Percentiles rank a stretch among this genome's conserved stretches.
Conservation (phyloP, 1,140 invertebrate species). For the Papilio dardanus region DNA sequence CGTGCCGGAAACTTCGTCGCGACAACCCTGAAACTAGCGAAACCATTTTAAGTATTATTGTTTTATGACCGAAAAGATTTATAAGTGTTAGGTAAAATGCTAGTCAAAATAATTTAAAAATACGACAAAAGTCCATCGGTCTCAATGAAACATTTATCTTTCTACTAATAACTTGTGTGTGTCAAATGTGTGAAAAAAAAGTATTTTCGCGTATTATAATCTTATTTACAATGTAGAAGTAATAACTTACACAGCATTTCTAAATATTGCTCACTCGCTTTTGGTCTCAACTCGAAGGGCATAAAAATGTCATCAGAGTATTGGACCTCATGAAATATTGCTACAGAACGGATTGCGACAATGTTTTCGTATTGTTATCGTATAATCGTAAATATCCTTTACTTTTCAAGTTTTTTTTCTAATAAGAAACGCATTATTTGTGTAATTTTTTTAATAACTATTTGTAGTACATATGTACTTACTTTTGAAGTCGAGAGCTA, state of each 20-base stretch:
- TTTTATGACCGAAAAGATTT: neutral
- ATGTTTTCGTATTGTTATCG: conserved; percentile 12
- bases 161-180: neutral
- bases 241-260: neutral
- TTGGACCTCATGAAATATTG: conserved; percentile 16
- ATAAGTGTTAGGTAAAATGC: neutral
- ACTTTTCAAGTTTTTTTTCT: neutral
- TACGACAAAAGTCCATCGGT: neutral
- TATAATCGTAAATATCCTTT: conserved; percentile 12
- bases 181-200: neutral
- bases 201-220: neutral
- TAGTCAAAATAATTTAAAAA: neutral
- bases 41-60: neutral
- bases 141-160: neutral
- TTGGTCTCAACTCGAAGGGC: neutral
- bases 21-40: neutral
- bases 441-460: neutral
- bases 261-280: conserved; percentile 12
- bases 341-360: conserved; percentile 14
- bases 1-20: conserved; percentile 3
- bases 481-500: too few species aligned
- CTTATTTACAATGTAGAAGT: neutral
- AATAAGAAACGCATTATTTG: neutral
- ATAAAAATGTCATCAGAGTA: conserved; percentile 17
- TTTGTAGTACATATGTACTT: neutral